Conservation (phyloP, 2,888 invertebrate genomes). For the Coelopa pilipes region DNA sequence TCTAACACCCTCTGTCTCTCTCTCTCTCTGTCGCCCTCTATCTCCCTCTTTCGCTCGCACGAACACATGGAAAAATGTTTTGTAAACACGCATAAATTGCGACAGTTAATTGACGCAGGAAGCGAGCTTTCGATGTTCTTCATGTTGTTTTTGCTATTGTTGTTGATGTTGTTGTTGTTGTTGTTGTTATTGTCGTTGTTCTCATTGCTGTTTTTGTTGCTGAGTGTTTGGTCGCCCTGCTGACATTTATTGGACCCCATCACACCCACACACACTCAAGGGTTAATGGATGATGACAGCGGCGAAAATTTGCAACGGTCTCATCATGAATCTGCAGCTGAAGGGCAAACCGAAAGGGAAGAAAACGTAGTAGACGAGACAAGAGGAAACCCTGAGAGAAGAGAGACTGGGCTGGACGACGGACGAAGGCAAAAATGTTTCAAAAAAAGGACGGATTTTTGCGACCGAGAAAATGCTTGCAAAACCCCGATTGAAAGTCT, state of each 20-base stretch:
- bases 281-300: constrained; percentile 16
- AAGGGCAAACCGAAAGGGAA: neutral
- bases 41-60: no score
- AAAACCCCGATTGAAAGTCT: neutral
- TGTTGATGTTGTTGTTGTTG: neutral
- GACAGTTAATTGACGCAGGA: constrained; percentile 32
- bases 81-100: constrained; percentile 36
- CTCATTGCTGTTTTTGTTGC: neutral
- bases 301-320: neutral
- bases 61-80: neutral
- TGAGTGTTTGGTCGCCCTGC: neutral
- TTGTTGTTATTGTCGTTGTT: constrained; percentile 1
- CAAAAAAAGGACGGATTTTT: no score
- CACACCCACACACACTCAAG: neutral
- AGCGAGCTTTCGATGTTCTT: neutral
- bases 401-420: no score
- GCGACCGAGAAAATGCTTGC: neutral
- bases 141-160: neutral
- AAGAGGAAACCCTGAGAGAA: no score
- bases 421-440: no score
- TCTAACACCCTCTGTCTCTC: neutral
- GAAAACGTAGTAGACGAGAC: no score
- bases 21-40: no score
- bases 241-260: constrained; percentile 19
- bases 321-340: neutral